phyloP scores from a whole-genome alignment of 2,888 invertebrate genomes.

The Tanypteryx hageni region DNA sequence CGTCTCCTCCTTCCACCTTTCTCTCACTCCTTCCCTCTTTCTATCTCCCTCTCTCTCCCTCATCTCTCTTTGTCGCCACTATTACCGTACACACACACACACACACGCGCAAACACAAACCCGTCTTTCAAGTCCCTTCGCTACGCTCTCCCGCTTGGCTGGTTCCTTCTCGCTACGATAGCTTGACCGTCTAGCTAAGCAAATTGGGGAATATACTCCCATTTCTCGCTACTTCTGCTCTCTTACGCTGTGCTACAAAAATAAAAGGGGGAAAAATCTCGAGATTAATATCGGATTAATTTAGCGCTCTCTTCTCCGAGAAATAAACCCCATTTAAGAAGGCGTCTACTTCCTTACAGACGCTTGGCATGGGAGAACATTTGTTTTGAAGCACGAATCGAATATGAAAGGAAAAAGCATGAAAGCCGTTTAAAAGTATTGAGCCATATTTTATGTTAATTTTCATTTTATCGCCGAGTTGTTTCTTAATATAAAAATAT shows the following conservation, averaged over 20 bases:
- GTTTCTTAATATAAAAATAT: no score
- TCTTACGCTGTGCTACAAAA: background rate
- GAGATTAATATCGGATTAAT: background rate
- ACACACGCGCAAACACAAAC: background rate
- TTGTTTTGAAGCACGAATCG: background rate
- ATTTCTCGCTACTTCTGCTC: background rate
- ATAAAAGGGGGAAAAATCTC: background rate
- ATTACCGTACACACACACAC: background rate
- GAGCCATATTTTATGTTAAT: no score
- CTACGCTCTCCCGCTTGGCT: background rate
- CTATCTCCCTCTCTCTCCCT: background rate
- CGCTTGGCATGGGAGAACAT: background rate
- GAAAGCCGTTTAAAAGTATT: background rate
- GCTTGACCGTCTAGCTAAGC: background rate
- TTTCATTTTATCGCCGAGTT: no score
- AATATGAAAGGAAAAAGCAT: background rate
- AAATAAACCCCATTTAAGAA: background rate
- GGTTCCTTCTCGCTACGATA: background rate
- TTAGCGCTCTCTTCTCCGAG: background rate
- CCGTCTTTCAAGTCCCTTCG: background rate
- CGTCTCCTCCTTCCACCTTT: background rate
- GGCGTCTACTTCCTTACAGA: background rate
- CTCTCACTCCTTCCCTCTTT: background rate
- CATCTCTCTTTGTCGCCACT: background rate
- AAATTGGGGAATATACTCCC: background rate